Conservation (phyloP, 2,888 invertebrate species). For the Chouioia cunea region DNA sequence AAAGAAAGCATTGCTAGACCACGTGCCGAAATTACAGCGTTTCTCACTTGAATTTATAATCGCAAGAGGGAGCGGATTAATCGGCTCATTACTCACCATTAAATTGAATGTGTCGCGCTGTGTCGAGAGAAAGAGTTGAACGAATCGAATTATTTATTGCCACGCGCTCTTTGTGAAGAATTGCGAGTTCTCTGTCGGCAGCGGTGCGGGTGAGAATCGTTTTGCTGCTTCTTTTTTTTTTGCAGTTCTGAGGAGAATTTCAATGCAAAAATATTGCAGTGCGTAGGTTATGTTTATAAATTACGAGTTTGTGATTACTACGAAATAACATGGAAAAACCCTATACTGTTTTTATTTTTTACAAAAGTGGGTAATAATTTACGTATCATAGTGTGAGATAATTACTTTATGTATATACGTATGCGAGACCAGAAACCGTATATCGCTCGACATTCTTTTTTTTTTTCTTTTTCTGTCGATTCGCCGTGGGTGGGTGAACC, state of each 20-base stretch:
- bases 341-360: no score
- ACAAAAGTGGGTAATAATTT: no score
- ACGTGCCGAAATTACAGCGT: no score
- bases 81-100: conserved; percentile 38
- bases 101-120: conserved; percentile 27
- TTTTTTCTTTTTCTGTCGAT: conserved; percentile 25
- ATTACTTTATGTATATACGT: no score
- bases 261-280: no score
- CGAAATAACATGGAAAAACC: no score
- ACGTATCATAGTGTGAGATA: no score
- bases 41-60: no score
- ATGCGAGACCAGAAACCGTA: conserved; percentile 32
- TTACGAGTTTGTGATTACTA: no score
- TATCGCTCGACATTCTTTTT: conserved; percentile 36
- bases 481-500: conserved; percentile 43
- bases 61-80: conserved; percentile 9
- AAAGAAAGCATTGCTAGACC: no score
- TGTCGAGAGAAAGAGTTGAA: not conserved
- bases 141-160: conserved; percentile 40
- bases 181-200: no score
- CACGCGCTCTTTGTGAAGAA: conserved; percentile 8
- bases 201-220: not conserved
- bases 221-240: not conserved
- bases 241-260: not conserved
- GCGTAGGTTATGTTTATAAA: no score